Evolutionary conservation across 2,888 invertebrate genomes (phyloP).

Genomic region (Hetaerina titia): DNA sequence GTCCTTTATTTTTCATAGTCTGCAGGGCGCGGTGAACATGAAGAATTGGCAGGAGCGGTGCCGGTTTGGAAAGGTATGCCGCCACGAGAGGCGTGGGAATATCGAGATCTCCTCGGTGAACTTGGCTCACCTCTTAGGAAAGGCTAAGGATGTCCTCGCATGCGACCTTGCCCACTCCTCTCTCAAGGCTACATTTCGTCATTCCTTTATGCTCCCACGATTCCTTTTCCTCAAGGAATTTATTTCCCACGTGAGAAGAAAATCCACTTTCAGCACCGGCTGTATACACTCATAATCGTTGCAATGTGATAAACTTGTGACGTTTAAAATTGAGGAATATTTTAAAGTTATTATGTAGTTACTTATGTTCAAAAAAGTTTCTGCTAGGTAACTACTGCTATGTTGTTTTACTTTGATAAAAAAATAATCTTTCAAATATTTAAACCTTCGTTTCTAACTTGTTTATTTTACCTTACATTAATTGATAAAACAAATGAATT

Average conservation of each 20-base stretch:
- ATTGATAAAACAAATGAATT: too few relatives aligned
- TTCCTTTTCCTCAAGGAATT: not conserved
- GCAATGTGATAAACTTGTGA: too few relatives aligned
- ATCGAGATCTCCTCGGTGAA: conserved; percentile 14
- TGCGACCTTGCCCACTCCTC: conserved; percentile 54
- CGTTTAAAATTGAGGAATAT: too few relatives aligned
- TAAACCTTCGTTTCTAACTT: too few relatives aligned
- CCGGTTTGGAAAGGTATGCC: conserved; percentile 25
- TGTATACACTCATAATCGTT: too few relatives aligned
- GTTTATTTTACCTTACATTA: too few relatives aligned
- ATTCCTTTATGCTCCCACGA: not conserved
- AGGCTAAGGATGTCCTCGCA: conserved; percentile 17
- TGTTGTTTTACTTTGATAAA: too few relatives aligned
- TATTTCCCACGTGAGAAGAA: not conserved
- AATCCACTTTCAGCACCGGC: not conserved
- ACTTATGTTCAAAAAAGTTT: too few relatives aligned
- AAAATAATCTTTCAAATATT: too few relatives aligned
- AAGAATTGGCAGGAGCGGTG: conserved; percentile 36
- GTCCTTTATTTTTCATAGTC: not conserved
- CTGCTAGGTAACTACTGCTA: too few relatives aligned
- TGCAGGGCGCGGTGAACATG: not conserved
- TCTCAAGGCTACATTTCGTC: conserved; percentile 42
- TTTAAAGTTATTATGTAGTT: too few relatives aligned
- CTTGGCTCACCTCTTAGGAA: conserved; percentile 11
- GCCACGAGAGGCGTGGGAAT: conserved; percentile 57